Conservation (phyloP, 2,888 invertebrate genomes). For the Troides aeacus region DNA sequence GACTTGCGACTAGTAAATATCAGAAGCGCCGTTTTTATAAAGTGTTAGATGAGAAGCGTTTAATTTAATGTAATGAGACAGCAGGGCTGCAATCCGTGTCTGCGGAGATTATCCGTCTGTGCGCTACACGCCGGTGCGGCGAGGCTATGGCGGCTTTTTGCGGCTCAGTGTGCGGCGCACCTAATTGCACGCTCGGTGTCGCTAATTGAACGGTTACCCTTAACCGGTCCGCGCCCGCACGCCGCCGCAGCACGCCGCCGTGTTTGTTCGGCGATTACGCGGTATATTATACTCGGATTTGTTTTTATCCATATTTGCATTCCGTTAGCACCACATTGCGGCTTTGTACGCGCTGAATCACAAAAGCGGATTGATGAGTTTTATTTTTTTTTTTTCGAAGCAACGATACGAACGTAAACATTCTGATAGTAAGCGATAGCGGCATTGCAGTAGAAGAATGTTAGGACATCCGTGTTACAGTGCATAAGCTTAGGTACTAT, state of each 20-base stretch:
- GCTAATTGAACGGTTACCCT: conserved; percentile 68
- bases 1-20: not conserved
- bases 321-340: conserved; percentile 3
- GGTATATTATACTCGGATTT: conserved; percentile 51
- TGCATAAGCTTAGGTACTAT: too few relatives aligned
- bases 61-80: conserved; percentile 16
- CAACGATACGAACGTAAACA: too few relatives aligned
- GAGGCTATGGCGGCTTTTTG: conserved; percentile 45
- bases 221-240: conserved; percentile 46
- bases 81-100: conserved; percentile 23
- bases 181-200: conserved; percentile 62
- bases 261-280: conserved; percentile 63
- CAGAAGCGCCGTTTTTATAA: conserved; percentile 1
- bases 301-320: conserved; percentile 33
- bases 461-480: not conserved
- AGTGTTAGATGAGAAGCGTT: conserved; percentile 4
- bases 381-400: too few relatives aligned
- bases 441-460: too few relatives aligned
- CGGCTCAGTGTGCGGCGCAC: conserved; percentile 52
- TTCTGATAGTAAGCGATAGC: not conserved
- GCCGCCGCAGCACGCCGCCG: conserved; percentile 32
- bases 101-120: conserved; percentile 27
- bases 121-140: conserved; percentile 18
- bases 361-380: not conserved
- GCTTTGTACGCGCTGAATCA: conserved; percentile 16